phyloP scores from a whole-genome alignment of 2,888 invertebrate genomes.

The Punctoribates punctum region DNA sequence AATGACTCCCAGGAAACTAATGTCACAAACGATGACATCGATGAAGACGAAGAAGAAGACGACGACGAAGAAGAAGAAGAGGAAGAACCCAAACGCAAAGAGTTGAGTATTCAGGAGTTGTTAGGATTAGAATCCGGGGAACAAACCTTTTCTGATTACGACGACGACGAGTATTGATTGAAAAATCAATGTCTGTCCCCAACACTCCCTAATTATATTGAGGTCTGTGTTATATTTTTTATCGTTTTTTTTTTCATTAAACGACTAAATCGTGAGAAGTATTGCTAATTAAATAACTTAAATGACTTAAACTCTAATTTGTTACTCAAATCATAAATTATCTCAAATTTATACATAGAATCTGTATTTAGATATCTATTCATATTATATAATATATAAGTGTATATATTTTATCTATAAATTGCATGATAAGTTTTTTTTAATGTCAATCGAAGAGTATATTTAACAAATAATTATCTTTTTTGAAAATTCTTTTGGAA shows the following conservation, averaged over 20 bases:
- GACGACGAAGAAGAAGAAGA: slow-evolving; percentile 38
- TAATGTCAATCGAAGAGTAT: background rate
- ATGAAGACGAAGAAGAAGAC: slow-evolving; percentile 37
- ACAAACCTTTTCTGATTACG: slow-evolving; percentile 22
- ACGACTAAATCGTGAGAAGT: background rate
- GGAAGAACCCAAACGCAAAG: background rate
- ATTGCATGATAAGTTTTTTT: background rate
- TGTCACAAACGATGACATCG: background rate
- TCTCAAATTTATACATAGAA: too few species aligned
- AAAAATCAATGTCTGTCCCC: background rate
- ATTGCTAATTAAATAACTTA: too few species aligned
- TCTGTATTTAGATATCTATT: too few species aligned
- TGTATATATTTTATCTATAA: background rate
- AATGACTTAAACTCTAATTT: too few species aligned
- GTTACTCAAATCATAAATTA: too few species aligned
- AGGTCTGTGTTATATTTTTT: background rate
- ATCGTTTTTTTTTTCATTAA: too few species aligned
- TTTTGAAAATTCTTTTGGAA: too few species aligned
- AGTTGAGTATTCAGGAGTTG: slow-evolving; percentile 22
- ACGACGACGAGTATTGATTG: slow-evolving; percentile 39
- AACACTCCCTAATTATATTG: background rate
- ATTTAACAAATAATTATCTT: background rate
- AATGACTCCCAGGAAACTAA: background rate
- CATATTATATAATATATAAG: background rate
- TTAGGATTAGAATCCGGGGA: background rate